phyloP scores from a whole-genome alignment of 2,797 vertebrate genomes.

The Tinamus major region DNA sequence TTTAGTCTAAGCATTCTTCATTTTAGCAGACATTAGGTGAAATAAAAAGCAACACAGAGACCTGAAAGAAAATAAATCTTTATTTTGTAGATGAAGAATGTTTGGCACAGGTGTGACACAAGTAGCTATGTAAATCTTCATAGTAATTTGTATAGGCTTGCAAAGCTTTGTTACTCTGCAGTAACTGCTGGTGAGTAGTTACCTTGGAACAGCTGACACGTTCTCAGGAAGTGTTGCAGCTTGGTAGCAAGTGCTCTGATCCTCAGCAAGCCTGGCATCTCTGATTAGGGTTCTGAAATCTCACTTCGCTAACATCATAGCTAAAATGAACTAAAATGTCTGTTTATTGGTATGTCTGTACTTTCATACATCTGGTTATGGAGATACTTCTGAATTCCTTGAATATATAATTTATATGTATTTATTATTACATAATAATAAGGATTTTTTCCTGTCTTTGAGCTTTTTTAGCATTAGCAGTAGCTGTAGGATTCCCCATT shows the following conservation, averaged over 20 bases:
- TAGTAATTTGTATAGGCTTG: background rate
- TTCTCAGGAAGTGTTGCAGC: background rate
- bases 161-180: background rate
- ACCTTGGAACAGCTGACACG: background rate
- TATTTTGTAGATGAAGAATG: background rate
- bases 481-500: background rate
- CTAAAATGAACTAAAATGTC: background rate
- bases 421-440: no score
- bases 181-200: background rate
- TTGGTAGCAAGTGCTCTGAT: background rate
- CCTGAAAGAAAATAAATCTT: background rate
- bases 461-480: background rate
- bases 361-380: background rate
- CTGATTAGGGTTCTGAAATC: background rate
- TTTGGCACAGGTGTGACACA: background rate
- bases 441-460: background rate
- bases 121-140: background rate
- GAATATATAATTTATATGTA: background rate
- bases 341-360: background rate
- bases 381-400: background rate
- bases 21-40: background rate
- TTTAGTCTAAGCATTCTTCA: background rate
- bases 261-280: background rate
- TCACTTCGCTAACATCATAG: background rate
- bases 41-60: background rate